These are phyloP conservation scores for Peromyscus melanophrys DNA, from an alignment of 2,797 vertebrate genomes.

Conservation along the genomic window DNA sequence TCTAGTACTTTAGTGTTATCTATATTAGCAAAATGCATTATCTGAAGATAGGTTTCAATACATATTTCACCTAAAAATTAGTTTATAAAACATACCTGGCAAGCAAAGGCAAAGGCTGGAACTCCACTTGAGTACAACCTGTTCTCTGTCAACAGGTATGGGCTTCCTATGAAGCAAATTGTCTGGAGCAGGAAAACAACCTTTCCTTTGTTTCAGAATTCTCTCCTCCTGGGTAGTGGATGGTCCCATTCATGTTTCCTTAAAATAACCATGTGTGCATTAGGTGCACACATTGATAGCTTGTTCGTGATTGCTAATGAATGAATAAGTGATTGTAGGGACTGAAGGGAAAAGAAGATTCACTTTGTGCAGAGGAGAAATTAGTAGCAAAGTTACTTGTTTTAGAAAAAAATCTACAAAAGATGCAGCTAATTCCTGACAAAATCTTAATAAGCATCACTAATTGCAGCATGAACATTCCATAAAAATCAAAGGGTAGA, in stretches of 20 bases:
- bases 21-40: not conserved
- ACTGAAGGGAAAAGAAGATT: not conserved
- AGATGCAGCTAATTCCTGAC: not conserved
- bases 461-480: not conserved
- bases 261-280: not conserved
- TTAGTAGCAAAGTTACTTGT: not conserved
- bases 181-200: not conserved
- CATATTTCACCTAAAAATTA: not conserved
- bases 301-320: not conserved
- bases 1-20: not conserved
- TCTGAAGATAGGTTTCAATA: not conserved
- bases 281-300: not conserved
- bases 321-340: not conserved
- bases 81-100: not conserved
- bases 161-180: not conserved
- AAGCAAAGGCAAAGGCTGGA: not conserved
- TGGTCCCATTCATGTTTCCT: not conserved
- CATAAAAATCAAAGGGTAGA: not conserved
- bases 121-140: not conserved
- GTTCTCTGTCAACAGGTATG: not conserved
- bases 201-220: not conserved
- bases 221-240: not conserved
- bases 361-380: not conserved
- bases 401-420: not conserved
- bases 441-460: not conserved